Base-by-base conservation (phyloP, 2,888 invertebrate species). In the Chironomus tentans region DNA sequence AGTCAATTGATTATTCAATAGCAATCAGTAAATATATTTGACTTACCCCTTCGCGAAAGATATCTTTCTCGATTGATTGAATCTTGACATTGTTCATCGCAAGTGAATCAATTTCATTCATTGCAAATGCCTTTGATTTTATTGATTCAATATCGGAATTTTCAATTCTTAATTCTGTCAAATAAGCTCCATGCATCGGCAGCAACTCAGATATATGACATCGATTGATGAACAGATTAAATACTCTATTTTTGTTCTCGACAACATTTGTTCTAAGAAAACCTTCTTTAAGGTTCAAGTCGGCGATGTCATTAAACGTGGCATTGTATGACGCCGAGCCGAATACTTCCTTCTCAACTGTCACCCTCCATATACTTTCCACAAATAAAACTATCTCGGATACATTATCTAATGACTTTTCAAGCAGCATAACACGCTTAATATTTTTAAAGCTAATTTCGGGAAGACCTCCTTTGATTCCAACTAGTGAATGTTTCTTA, bases 11-110 rank as follows among this genome's bases (percentile, higher is more conserved):
- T 62, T 18, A 22, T 48, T 12, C 10, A 4, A 46, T 61, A n/a
- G 10, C 5, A 28, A 28, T 1, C 3, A 38, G 38, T 38, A 10
- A 38, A 38, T 38, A 10, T 38, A 38, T 38, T 38, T 38, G 38
- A 77, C 75, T 77, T 76, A 84, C 82, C 79, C 82, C 82, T 74
- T 80, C 82, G 4, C 83, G 83, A 21, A 84, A 80, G n/a, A 83
- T 83, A 72, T 79, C 78, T 0, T 80, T 76, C 78, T 82, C 81
- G 13, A 84, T 82, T 4, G 78, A 79, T 10, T 79, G 79, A 70
- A 84, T 84, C 70, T 79, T 79, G 77, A 83, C 83, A 10, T 80
- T 78, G 61, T 82, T 80, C 71, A 84, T 83, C 2, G 78, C 78
- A 12, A 84, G 81, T 62, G 81, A 80, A 77, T 81, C 80, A 70